Evolutionary conservation across 1,140 invertebrate genomes (phyloP), one percentile per base, ranked within the genome.

Genomic region (Aradophagus sp.): DNA sequence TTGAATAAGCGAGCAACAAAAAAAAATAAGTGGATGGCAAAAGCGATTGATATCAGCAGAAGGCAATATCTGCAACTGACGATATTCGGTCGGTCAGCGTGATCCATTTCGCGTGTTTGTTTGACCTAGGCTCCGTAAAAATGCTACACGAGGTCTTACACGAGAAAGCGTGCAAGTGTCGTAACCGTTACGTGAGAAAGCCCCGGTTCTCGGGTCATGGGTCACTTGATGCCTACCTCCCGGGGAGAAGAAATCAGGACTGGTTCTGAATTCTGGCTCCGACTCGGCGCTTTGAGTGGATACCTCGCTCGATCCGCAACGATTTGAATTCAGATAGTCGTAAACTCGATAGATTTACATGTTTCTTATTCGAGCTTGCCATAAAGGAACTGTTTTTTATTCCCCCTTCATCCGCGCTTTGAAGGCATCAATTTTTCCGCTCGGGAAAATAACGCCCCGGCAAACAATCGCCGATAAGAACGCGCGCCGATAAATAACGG

Each of bases 151-250:
- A 68, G 50, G 48, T 12, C 35, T 67, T 63, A 48, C 38, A 48
- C 69, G 61, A 39, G 45, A 42, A 58, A 62, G 55, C 59, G 61
- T 55, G 61, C 48, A 47, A 65, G 44, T 80, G 76, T 80, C 73
- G 75, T 81, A 82, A 82, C 74, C 63, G 81, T 85, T 83, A 84
- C 80, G 80, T 82, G 80, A 84, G 80, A 84, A 84, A 80, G 73
- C 71, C 79, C 81, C 73, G 81, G 69, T 85, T 84, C 79, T 74
- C 55, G 69, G 80, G 80, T 83, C 81, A 83, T 71, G 76, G 82
- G 80, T 76, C 80, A 79, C 42, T 55, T 68, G 69, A 79, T 77
- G 74, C 77, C 63, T 83, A 78, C 80, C 77, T 78, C 80, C 79
- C 67, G 67, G 69, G 59, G 77, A 77, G 76, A 66, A 76, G 73